A percentile compares a stretch with the other conserved stretches of the same genome.
Conservation (phyloP, 2,113 vertebrate species). For the Phalacrocorax aristotelis region DNA sequence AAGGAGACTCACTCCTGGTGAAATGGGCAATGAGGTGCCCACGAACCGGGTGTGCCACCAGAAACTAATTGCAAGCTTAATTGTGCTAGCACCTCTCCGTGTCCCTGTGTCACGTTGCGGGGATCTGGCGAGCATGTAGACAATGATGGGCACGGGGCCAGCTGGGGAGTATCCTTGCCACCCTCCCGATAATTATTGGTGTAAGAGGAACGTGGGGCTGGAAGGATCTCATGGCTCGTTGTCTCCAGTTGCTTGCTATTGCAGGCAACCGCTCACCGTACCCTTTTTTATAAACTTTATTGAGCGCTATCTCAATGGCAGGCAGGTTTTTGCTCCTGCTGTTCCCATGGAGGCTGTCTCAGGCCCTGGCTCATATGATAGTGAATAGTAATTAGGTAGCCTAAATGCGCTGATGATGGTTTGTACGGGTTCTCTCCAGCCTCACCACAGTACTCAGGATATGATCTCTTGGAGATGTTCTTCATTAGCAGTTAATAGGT, state of each 20-base stretch:
- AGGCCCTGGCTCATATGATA: not conserved
- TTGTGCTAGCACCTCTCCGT: accelerated
- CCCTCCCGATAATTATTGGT: not conserved
- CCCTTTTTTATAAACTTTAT: not conserved
- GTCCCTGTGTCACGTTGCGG: accelerated
- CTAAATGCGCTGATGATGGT: not conserved
- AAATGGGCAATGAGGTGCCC: not conserved
- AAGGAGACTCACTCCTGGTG: not conserved
- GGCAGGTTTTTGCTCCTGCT: not conserved
- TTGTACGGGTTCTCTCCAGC: not conserved
- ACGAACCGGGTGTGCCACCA: accelerated
- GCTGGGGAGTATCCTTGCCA: not conserved
- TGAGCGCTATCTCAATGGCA: not conserved
- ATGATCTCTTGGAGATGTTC: not conserved
- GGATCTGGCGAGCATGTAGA: not conserved
- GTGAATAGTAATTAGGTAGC: not conserved
- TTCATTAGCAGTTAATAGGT: not conserved
- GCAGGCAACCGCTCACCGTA: not conserved
- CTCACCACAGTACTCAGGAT: not conserved
- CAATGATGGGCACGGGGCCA: not conserved
- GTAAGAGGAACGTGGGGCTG: not conserved
- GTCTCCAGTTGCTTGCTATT: not conserved
- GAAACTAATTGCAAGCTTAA: not conserved
- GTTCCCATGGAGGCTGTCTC: not conserved
- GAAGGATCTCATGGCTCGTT: not conserved